Evolutionary conservation across 2,113 vertebrate species (phyloP).

Genomic region (Megaceryle maxima): DNA sequence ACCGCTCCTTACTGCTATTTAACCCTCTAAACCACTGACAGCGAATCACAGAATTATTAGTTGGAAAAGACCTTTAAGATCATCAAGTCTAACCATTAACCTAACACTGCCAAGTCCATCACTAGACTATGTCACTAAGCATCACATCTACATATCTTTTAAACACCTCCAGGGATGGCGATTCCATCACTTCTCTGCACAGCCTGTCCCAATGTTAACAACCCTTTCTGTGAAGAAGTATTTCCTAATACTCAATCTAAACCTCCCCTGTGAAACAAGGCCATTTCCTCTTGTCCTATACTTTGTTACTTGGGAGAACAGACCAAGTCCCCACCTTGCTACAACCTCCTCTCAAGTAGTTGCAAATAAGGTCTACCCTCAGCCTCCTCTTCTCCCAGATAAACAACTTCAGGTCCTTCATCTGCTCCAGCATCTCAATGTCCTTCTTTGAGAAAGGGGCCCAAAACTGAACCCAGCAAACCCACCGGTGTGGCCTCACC

Average conservation of each 20-base stretch:
- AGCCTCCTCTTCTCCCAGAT: not conserved
- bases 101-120: not conserved
- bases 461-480: not conserved
- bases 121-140: not conserved
- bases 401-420: not conserved
- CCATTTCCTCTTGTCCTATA: not conserved
- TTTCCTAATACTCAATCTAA: not conserved
- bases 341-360: not conserved
- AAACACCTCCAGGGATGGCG: not conserved
- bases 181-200: no score
- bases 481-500: not conserved
- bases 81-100: not conserved
- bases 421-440: rapidly evolving
- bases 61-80: not conserved
- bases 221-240: not conserved
- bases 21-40: not conserved
- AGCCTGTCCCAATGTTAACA: not conserved
- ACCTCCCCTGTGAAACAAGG: rapidly evolving
- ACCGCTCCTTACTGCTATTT: not conserved
- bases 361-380: not conserved
- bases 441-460: not conserved
- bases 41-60: not conserved
- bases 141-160: not conserved
- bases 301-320: not conserved
- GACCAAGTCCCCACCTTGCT: rapidly evolving